A percentile compares a stretch with the other conserved stretches of the same genome.
phyloP scores from a whole-genome alignment of 2,888 invertebrate genomes.

The Drosophila paramelanica region DNA sequence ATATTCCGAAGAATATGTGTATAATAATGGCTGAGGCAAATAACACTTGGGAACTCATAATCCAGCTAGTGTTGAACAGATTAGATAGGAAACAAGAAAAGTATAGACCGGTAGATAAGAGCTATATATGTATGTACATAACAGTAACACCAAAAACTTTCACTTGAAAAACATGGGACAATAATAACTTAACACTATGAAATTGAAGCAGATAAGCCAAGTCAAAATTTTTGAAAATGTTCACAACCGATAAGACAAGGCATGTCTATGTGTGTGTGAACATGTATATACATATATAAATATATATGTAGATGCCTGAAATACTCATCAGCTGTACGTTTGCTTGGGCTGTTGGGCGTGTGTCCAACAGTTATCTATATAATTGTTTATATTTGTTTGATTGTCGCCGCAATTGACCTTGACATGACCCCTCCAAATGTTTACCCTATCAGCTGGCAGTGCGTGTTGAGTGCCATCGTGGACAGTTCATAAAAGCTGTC shows the following conservation, averaged over 20 bases:
- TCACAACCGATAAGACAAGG: slow-evolving; percentile 19
- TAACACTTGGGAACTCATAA: neutral
- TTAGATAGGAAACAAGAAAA: slow-evolving; percentile 11
- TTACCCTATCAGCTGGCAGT: slow-evolving; percentile 22
- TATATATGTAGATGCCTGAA: neutral
- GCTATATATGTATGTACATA: neutral
- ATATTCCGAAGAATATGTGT: neutral
- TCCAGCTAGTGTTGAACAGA: slow-evolving; percentile 1
- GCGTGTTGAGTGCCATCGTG: neutral
- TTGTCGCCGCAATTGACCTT: slow-evolving; percentile 49
- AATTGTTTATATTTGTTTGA: neutral
- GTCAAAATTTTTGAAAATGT: neutral
- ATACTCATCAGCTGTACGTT: slow-evolving; percentile 37
- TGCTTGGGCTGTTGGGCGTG: slow-evolving; percentile 6
- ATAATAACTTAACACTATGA: neutral
- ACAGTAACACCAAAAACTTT: slow-evolving; percentile 5
- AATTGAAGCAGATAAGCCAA: slow-evolving; percentile 19
- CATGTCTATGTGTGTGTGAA: neutral
- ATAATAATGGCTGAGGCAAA: neutral
- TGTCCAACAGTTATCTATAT: slow-evolving; percentile 1
- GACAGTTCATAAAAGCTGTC: slow-evolving; percentile 18
- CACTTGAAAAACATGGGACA: neutral
- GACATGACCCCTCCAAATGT: slow-evolving; percentile 52
- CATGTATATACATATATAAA: neutral
- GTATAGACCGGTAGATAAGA: neutral